Evolutionary conservation across 1,140 invertebrate genomes (phyloP), one percentile per base, ranked within the genome.

Genomic region (Mercenaria mercenaria): DNA sequence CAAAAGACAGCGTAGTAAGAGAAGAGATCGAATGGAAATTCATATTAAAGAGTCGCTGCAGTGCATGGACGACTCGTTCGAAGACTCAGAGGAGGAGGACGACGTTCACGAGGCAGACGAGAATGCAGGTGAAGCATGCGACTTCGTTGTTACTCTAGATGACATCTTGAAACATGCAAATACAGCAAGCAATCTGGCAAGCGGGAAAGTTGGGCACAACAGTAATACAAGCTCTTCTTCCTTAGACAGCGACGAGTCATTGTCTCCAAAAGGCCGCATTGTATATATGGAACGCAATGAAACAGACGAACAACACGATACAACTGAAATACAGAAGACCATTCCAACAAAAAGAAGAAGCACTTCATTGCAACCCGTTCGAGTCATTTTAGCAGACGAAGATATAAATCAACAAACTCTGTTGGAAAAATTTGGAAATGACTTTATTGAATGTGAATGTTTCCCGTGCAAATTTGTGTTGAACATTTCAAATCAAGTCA

Each of bases 381-480:
- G 32, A 23, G 72, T 84, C 20, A 56, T 77, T 32, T 79, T 89
- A 29, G 11, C 4, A 32, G 67, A 83, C 34, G 80, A 89, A 26
- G 37, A 74, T 3, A 50, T 59, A n/a, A 47, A n/a, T 26, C 69
- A 47, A 34, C 39, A 56, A 32, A 29, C 10, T 13, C 26, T 89
- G 50, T 1, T 18, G 11, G 20, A 77, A 43, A 76, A 6, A 37
- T 89, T 39, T 81, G 79, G 72, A n/a, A 64, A 77, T 11, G 34
- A 59, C 10, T 77, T 37, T 43, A 59, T 77, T 37, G 69, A 83
- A 32, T 72, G 67, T 43, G 80, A 77, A 39, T 89, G 88, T 69
- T 83, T 89, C 56, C 88, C 88, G 23, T 32, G 88, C 82, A 89
- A 89, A 76, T 89, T 89, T 39, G 39, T 89, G 11, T 18, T 89